Evolutionary conservation across 2,888 invertebrate species (phyloP), one percentile per base, ranked within the genome.

Genomic region (Fragum sueziense): DNA sequence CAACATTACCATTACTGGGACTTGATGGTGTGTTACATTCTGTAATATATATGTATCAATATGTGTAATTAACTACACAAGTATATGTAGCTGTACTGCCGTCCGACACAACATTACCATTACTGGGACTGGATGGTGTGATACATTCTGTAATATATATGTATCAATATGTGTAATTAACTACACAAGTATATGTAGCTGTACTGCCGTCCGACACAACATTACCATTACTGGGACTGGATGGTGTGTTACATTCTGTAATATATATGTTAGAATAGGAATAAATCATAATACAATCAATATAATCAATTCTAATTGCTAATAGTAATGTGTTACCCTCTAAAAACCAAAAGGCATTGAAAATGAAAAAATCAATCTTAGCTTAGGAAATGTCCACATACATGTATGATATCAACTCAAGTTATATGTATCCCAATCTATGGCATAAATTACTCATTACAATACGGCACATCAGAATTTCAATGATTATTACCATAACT

Each of bases 171-270:
- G 81, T 59, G 41, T 61, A 77, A 31, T 74, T 77, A 11, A 74
- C 20, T 6, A 51, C 52, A 62, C 81, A 81, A 22, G 81, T 78
- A 47, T 81, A 81, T 1, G 77, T 70, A 4, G 81, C 81, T 17
- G 67, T 51, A 0, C 22, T 3, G 14, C 81, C 77, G 57, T 81
- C 59, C 4, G 77, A 51, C 7, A 62, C 54, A 0, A 80, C 71
- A 33, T 67, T 74, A 37, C 81, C 81, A 54, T 74, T 77, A 14
- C 61, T 22, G 6, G 81, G 81, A 29, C 9, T 69, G 34, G 37
- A 11, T 3, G 61, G 61, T 29, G 61, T 61, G 29, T 1, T 31
- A 29, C 61, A 61, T 29, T 61, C 61, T 61, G 61, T 20, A 47
- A 47, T 47, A n/a, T n/a, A n/a, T n/a, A n/a, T n/a, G n/a, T n/a